These are phyloP conservation scores for Myiopsitta monachus DNA, from an alignment of 2,113 vertebrate species.

Conservation along the genomic window DNA sequence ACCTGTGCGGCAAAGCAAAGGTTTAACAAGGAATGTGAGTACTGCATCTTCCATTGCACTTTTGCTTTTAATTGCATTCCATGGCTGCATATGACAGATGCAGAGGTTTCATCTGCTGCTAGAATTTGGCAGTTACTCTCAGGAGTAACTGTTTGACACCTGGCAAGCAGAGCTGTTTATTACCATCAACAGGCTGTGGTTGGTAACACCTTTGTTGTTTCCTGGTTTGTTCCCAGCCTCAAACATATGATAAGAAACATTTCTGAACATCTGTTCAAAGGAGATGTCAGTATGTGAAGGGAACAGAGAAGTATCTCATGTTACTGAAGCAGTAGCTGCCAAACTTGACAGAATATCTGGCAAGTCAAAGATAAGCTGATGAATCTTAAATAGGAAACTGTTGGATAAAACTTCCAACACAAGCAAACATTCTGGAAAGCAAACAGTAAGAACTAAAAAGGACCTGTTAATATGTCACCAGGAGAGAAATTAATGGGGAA, in stretches of 20 bases:
- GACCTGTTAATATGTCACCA: neutral
- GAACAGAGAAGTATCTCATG: neutral
- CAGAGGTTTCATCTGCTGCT: neutral
- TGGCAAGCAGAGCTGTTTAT: neutral
- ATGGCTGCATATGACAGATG: neutral
- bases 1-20: neutral
- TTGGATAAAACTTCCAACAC: neutral
- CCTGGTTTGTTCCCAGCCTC: neutral
- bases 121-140: neutral
- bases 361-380: neutral
- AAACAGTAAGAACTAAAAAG: neutral
- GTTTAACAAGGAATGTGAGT: neutral
- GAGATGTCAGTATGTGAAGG: neutral
- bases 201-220: neutral
- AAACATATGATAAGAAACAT: neutral
- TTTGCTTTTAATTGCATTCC: neutral
- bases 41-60: neutral
- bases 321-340: neutral
- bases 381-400: neutral
- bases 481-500: neutral
- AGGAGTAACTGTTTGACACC: neutral
- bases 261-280: neutral
- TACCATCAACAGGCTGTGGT: neutral
- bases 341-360: neutral
- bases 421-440: neutral